Conservation (phyloP, 64 coral and sea anemone genomes). For the Cladopsammia gracilis region DNA sequence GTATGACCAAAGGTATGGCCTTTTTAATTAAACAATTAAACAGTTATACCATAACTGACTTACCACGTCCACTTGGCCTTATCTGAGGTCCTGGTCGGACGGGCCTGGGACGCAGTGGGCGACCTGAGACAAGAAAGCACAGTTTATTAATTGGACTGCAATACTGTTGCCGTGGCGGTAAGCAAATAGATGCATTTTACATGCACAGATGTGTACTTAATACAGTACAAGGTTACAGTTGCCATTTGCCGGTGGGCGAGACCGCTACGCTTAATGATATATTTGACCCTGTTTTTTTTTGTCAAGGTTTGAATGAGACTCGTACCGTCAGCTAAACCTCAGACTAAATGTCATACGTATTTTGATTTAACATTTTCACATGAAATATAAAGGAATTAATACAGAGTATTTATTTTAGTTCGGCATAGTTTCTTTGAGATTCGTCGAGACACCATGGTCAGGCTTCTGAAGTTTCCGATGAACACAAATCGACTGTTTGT, state of each 20-base stretch:
- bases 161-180: not conserved
- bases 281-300: no score
- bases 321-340: no score
- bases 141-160: not conserved
- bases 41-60: not conserved
- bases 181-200: not conserved
- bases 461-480: conserved; percentile 64
- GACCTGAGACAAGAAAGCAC: not conserved
- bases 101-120: conserved; percentile 14
- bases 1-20: no score
- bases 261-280: no score
- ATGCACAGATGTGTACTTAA: no score
- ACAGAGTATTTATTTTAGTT: not conserved
- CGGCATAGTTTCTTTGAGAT: conserved; percentile 81
- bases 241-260: no score
- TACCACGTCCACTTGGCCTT: conserved; percentile 12
- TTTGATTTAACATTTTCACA: no score
- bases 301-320: no score
- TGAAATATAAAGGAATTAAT: no score
- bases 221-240: no score
- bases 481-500: conserved; percentile 69
- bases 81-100: conserved; percentile 2
- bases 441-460: conserved; percentile 11
- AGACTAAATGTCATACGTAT: no score
- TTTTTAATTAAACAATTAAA: no score